Conservation (phyloP, 2,888 invertebrate species). For the Stenichneumon culpator region DNA sequence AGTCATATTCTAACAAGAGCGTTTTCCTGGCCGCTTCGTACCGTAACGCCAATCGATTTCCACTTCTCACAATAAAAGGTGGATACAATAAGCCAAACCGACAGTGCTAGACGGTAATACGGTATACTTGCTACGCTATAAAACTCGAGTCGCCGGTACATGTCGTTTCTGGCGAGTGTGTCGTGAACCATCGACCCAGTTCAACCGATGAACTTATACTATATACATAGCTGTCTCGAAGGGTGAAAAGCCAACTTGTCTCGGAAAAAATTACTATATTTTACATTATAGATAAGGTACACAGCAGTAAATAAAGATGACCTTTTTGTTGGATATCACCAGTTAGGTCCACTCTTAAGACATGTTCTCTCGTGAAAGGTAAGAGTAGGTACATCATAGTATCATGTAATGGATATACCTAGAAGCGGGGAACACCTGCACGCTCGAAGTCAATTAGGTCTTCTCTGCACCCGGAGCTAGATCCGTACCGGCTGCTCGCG, state of each 20-base stretch:
- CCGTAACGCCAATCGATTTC: conserved; percentile 43
- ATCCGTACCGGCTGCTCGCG: not conserved
- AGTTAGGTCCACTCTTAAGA: not conserved
- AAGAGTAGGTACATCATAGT: not conserved
- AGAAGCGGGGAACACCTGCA: not conserved
- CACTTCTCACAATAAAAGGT: conserved; percentile 36
- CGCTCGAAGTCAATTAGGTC: not conserved
- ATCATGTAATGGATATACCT: not conserved
- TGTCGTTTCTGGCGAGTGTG: conserved; percentile 2
- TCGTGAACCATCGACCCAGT: conserved; percentile 25
- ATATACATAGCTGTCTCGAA: not conserved
- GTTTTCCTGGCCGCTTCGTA: conserved; percentile 13
- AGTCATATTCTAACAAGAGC: conserved; percentile 25
- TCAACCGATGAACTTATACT: not conserved
- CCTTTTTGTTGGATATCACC: not conserved
- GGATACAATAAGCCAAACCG: conserved; percentile 39
- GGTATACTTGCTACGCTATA: not conserved
- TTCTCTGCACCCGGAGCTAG: conserved; percentile 11
- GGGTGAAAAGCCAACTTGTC: not conserved
- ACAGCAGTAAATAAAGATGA: not conserved
- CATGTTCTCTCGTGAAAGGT: not conserved
- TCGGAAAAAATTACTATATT: not conserved
- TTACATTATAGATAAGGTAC: not conserved
- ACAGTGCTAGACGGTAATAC: conserved; percentile 16
- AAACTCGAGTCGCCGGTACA: not conserved